Conservation (phyloP, 2,888 invertebrate genomes). For the Ochlodes sylvanus region DNA sequence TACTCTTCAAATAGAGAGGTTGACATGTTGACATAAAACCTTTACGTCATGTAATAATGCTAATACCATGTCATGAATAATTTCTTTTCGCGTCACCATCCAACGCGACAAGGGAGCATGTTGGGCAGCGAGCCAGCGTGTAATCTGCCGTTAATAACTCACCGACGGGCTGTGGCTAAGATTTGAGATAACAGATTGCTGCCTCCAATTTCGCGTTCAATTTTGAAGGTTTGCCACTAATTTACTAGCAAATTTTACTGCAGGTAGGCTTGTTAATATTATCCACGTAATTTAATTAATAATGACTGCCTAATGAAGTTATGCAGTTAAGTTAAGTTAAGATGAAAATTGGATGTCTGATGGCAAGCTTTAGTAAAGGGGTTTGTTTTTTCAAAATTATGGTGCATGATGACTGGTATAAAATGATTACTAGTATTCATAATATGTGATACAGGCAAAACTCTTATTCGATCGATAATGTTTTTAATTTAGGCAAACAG, state of each 20-base stretch:
- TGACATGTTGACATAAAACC: neutral
- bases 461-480: too few species aligned
- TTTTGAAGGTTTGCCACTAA: slow-evolving; percentile 11
- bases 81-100: slow-evolving; percentile 11
- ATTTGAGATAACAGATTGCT: slow-evolving; percentile 12
- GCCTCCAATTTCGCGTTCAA: slow-evolving; percentile 8
- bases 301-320: too few species aligned
- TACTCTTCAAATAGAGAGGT: too few species aligned
- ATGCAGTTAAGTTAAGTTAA: too few species aligned
- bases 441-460: too few species aligned
- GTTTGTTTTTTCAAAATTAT: too few species aligned
- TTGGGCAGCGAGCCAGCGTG: slow-evolving; percentile 7
- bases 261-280: slow-evolving; percentile 2
- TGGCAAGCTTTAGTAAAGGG: too few species aligned
- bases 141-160: slow-evolving; percentile 15
- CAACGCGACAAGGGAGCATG: slow-evolving; percentile 7
- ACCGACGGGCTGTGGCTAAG: slow-evolving; percentile 11
- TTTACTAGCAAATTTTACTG: neutral
- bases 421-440: too few species aligned
- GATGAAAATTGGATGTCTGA: too few species aligned
- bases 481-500: too few species aligned
- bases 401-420: too few species aligned
- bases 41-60: neutral
- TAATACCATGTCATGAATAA: slow-evolving; percentile 4
- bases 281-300: neutral